Evolutionary conservation across 2,797 vertebrate genomes (phyloP), one percentile per base, ranked within the genome.

Genomic region (Semotilus atromaculatus): DNA sequence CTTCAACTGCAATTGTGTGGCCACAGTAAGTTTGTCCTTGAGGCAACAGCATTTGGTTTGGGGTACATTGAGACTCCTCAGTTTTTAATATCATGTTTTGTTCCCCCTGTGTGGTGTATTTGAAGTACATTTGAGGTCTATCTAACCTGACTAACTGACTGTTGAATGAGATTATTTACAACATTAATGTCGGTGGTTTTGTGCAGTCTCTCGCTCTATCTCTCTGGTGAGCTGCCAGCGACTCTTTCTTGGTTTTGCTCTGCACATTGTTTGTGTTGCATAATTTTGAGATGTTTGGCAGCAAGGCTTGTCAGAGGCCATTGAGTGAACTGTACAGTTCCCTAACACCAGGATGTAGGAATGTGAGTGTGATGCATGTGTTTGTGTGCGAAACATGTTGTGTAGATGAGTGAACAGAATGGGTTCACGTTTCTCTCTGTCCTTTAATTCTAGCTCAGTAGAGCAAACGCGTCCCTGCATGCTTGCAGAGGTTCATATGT

Each of bases 181-280:
- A 40, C 16, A 67, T 67, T 53, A 53, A 76, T 55, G 45, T 31
- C 36, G n/a, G 23, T 55, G 48, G 64, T 64, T 62, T 82, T 16
- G 40, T 45, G 14, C 10, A 26, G 48, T 76, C 45, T 74, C 38
- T 23, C 62, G 3, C 67, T 53, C 77, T 64, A 18, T 72, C 23
- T 70, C 31, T 77, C 66, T 82, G 53, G 80, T 70, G n/a, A 11
- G 34, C 45, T 14, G 73, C 79, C 79, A 79, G 68, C 7, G n/a
- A 36, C 73, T 79, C 79, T 72, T 31, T 45, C 76, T 66, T 14
- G 51, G 76, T 81, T 81, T 84, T 68, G 74, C 51, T 36, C 67
- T 83, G 73, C 76, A 70, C 74, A 60, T 80, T 88, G 84, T 87
- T 88, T 87, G 66, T 85, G 89, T 91, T 91, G 84, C 84, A 83